phyloP scores from a whole-genome alignment of 2,113 vertebrate species.

The Tupaia tana region DNA sequence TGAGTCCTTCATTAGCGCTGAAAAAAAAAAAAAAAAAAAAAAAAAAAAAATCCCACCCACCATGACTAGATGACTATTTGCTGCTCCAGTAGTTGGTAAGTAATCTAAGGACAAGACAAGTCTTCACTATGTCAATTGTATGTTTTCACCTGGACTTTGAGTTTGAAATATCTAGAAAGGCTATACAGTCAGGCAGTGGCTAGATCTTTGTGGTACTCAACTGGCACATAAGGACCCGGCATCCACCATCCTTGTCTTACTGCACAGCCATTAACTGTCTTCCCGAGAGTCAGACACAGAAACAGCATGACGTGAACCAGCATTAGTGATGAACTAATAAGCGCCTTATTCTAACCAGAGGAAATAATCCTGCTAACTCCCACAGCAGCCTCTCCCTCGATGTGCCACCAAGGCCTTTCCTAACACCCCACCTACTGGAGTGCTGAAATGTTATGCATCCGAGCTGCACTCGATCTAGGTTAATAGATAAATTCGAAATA shows the following conservation, averaged over 20 bases:
- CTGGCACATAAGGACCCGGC: neutral
- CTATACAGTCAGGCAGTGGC: neutral
- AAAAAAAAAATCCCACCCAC: neutral
- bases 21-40: neutral
- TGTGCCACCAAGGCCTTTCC: neutral
- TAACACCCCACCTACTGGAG: neutral
- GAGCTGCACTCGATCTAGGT: neutral
- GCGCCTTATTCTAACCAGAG: neutral
- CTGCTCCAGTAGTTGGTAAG: neutral
- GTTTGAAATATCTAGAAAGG: neutral
- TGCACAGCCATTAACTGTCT: neutral
- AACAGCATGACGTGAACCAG: neutral
- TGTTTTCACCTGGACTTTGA: neutral
- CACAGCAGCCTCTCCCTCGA: neutral
- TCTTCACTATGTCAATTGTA: neutral
- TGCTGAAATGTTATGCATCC: neutral
- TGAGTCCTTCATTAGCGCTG: neutral
- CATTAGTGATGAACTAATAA: accelerated
- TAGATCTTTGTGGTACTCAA: neutral
- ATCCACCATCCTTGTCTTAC: neutral
- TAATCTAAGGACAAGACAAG: neutral
- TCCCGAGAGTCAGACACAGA: neutral
- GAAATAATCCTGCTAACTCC: neutral
- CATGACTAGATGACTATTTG: neutral
- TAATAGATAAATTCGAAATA: neutral